Percentiles rank a stretch among this genome's conserved stretches.
Evolutionary conservation across 2,797 vertebrate species (phyloP).

Genomic region (Aphelocoma californica): DNA sequence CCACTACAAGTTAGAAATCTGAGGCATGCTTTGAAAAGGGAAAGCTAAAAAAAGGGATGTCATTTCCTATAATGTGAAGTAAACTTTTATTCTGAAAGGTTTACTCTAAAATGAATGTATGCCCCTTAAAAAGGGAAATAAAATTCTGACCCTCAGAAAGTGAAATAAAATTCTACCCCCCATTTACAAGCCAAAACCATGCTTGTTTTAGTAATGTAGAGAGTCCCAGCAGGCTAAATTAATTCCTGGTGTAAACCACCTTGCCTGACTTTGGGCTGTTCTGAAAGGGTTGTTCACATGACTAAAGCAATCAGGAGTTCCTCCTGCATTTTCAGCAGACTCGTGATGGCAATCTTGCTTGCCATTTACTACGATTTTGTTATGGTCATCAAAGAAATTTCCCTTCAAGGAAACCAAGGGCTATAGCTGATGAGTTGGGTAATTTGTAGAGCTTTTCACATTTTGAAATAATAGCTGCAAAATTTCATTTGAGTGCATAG

Average conservation of each 20-base stretch:
- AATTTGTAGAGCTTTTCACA: slow-evolving; percentile 23
- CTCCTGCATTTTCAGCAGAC: slow-evolving; percentile 46
- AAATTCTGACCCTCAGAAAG: slow-evolving; percentile 65
- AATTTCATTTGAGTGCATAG: slow-evolving; percentile 40
- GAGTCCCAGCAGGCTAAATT: slow-evolving; percentile 43
- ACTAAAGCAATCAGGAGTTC: slow-evolving; percentile 42
- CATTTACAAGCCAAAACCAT: slow-evolving; percentile 47
- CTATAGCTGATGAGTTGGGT: slow-evolving; percentile 9
- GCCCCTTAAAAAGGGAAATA: slow-evolving; percentile 58
- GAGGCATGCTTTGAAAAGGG: slow-evolving; percentile 74
- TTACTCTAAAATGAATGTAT: slow-evolving; percentile 56
- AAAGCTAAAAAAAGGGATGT: slow-evolving; percentile 71
- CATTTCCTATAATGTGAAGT: slow-evolving; percentile 66
- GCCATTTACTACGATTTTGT: slow-evolving; percentile 34
- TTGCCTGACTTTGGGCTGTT: slow-evolving; percentile 8
- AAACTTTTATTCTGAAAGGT: slow-evolving; percentile 67
- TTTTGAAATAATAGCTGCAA: slow-evolving; percentile 37
- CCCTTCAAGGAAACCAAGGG: slow-evolving; percentile 40
- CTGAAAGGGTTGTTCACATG: slow-evolving; percentile 15
- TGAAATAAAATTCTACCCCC: slow-evolving; percentile 60
- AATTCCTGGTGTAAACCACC: slow-evolving; percentile 41
- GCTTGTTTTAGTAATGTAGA: slow-evolving; percentile 30
- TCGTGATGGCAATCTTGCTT: slow-evolving; percentile 20
- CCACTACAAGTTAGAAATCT: slow-evolving; percentile 73
- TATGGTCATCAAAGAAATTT: slow-evolving; percentile 50